phyloP scores from a whole-genome alignment of 2,888 invertebrate species.

The Dinocampus coccinellae region DNA sequence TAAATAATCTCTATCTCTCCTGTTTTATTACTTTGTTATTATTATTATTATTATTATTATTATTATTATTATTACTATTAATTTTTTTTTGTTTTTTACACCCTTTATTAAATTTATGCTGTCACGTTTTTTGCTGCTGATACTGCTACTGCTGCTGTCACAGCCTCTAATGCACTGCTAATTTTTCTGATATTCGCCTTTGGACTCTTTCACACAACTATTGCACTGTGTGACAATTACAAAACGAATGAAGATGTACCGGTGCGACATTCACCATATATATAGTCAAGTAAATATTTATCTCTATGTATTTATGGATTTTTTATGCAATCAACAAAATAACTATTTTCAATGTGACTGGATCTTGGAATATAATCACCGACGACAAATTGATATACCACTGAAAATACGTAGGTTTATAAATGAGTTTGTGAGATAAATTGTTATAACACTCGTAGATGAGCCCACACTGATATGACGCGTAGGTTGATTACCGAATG shows the following conservation, averaged over 20 bases:
- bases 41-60: too few species aligned
- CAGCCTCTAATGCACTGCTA: too few species aligned
- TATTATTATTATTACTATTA: too few species aligned
- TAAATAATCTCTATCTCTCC: too few species aligned
- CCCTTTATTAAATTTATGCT: background rate
- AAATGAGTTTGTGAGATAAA: background rate
- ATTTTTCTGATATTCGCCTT: background rate
- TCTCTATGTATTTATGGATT: background rate
- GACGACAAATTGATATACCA: background rate
- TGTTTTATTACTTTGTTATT: too few species aligned
- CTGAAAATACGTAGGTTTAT: background rate
- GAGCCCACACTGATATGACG: background rate
- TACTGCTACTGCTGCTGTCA: background rate
- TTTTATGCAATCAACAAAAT: too few species aligned
- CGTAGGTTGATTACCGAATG: background rate
- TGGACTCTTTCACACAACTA: background rate
- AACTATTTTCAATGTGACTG: background rate
- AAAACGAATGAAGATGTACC: slow-evolving; percentile 3
- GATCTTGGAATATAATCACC: background rate
- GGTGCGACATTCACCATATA: slow-evolving; percentile 1
- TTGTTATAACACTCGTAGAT: background rate
- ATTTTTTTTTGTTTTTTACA: too few species aligned
- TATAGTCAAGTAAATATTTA: too few species aligned
- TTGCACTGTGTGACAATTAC: background rate
- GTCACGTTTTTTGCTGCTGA: background rate